Conservation (phyloP, 2,113 vertebrate genomes). For the Empidonax traillii region DNA sequence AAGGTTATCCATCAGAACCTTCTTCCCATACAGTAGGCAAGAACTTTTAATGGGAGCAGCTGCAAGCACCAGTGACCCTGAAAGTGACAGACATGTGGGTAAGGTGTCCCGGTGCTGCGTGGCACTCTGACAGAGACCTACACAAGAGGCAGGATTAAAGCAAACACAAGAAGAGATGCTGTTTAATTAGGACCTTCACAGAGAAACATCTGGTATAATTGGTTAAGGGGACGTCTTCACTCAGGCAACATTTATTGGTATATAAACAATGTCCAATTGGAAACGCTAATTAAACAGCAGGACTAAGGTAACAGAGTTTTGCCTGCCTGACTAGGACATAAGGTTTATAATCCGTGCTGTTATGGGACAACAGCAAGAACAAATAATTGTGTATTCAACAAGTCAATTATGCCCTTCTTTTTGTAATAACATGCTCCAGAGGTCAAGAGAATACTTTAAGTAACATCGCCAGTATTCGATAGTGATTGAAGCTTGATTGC, state of each 20-base stretch:
- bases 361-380: not conserved
- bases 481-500: not conserved
- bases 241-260: conserved; percentile 28
- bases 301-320: conserved; percentile 35
- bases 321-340: conserved; percentile 8
- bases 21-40: not conserved
- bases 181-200: conserved; percentile 44
- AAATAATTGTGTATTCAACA: conserved; percentile 21
- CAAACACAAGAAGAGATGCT: not conserved
- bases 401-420: conserved; percentile 26
- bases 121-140: not conserved
- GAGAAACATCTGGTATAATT: conserved; percentile 37
- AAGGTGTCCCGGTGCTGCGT: not conserved
- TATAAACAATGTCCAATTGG: conserved; percentile 55
- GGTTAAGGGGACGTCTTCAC: conserved; percentile 31
- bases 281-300: conserved; percentile 49
- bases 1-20: not conserved
- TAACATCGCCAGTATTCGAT: not conserved
- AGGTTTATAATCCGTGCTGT: conserved; percentile 42
- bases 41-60: not conserved
- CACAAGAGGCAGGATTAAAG: not conserved
- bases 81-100: not conserved
- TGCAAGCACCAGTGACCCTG: not conserved
- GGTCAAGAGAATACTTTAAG: conserved; percentile 26
- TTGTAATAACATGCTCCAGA: conserved; percentile 14